Evolutionary conservation across 2,113 vertebrate genomes (phyloP).

Genomic region (Rutilus rutilus): DNA sequence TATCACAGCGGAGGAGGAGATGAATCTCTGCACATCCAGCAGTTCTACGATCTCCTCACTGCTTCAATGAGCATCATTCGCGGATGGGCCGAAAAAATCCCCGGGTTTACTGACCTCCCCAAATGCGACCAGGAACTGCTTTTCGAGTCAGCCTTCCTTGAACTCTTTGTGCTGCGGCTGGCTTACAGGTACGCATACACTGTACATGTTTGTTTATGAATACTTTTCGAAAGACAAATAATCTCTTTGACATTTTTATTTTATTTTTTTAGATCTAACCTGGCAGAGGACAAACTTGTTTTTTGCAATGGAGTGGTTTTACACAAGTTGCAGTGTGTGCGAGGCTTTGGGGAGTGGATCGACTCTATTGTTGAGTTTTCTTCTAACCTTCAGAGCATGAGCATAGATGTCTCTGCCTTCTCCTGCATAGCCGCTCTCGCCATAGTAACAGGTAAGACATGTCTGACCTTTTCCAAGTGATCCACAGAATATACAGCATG

Average conservation of each 20-base stretch:
- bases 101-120: constrained; percentile 87
- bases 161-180: constrained; percentile 93
- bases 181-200: constrained; percentile 85
- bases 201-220: not conserved
- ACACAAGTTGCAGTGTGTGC: constrained; percentile 92
- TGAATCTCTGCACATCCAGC: constrained; percentile 91
- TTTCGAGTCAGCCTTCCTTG: constrained; percentile 95
- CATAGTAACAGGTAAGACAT: constrained; percentile 91
- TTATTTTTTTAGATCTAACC: constrained; percentile 84
- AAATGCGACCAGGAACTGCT: constrained; percentile 95
- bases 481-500: not conserved
- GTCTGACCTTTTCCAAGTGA: constrained; percentile 30
- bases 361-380: constrained; percentile 96
- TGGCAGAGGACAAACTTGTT: constrained; percentile 91
- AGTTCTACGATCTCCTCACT: constrained; percentile 95
- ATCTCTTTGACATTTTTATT: not conserved
- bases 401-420: constrained; percentile 92
- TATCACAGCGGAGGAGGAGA: constrained; percentile 87
- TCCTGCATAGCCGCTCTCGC: constrained; percentile 93
- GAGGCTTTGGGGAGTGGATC: constrained; percentile 98
- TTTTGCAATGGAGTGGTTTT: constrained; percentile 96
- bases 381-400: constrained; percentile 93
- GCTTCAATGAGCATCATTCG: constrained; percentile 97
- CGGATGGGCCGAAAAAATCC: constrained; percentile 93
- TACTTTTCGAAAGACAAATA: not conserved